Evolutionary conservation across 2,113 vertebrate genomes (phyloP).

Genomic region (Planiliza haematocheilus): DNA sequence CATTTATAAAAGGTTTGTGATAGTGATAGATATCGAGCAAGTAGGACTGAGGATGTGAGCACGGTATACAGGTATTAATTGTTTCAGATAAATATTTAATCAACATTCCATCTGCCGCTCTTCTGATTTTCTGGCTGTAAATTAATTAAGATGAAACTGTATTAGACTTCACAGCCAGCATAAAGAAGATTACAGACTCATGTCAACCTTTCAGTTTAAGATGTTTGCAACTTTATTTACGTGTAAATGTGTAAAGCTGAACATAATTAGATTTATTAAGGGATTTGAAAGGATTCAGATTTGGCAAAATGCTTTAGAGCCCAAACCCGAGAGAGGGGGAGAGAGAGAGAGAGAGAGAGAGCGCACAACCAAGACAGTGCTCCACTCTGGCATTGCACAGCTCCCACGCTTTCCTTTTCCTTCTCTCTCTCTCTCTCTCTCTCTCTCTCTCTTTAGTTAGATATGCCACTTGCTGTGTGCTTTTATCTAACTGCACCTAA

Average conservation of each 20-base stretch:
- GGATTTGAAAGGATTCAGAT: too few species aligned
- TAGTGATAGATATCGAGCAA: neutral
- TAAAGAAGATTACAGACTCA: too few species aligned
- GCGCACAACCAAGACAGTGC: neutral
- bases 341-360: too few species aligned
- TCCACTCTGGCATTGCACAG: slow-evolving; percentile 15
- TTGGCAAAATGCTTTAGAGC: too few species aligned
- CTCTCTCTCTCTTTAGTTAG: slow-evolving; percentile 34
- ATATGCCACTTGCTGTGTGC: slow-evolving; percentile 56
- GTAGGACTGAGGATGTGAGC: neutral
- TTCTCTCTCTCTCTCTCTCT: slow-evolving; percentile 13
- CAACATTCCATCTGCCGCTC: neutral
- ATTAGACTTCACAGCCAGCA: too few species aligned
- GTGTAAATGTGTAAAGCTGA: too few species aligned
- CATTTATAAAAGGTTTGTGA: too few species aligned
- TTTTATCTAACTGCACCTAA: slow-evolving; percentile 73
- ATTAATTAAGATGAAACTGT: neutral
- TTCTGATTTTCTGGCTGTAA: slow-evolving; percentile 1
- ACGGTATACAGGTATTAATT: neutral
- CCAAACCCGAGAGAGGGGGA: too few species aligned
- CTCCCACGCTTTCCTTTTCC: slow-evolving; percentile 50
- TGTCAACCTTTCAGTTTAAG: too few species aligned
- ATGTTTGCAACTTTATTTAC: too few species aligned
- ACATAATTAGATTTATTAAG: too few species aligned
- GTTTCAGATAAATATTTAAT: neutral